phyloP scores from a whole-genome alignment of 2,888 invertebrate species.

The Unio delphinus region DNA sequence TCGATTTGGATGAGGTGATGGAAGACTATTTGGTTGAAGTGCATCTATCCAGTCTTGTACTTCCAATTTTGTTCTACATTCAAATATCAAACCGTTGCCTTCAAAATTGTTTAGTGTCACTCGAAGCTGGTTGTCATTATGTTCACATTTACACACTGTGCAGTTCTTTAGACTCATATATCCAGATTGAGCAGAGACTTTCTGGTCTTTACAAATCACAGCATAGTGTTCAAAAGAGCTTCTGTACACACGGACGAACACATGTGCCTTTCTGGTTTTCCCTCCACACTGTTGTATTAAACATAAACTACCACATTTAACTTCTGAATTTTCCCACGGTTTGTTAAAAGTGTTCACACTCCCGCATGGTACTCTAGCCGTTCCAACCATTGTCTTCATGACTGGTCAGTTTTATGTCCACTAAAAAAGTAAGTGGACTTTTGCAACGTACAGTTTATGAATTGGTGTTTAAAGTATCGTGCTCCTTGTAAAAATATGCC shows the following conservation, averaged over 20 bases:
- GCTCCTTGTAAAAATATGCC: no score
- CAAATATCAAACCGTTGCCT: constrained; percentile 48
- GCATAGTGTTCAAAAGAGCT: constrained; percentile 56
- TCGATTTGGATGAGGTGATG: constrained; percentile 36
- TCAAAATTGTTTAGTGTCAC: constrained; percentile 53
- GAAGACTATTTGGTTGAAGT: constrained; percentile 32
- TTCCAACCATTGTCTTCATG: no score
- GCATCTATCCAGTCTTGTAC: constrained; percentile 44
- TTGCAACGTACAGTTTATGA: no score
- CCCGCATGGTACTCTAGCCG: no score
- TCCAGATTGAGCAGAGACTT: constrained; percentile 42
- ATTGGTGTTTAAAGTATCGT: no score
- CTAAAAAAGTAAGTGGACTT: no score
- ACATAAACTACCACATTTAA: constrained; percentile 42
- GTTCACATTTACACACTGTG: constrained; percentile 27
- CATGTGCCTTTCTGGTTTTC: constrained; percentile 31
- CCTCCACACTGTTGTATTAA: constrained; percentile 39
- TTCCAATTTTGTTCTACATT: constrained; percentile 26
- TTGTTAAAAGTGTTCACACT: no score
- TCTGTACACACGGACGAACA: constrained; percentile 52
- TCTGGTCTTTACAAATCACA: constrained; percentile 49
- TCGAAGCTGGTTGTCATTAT: constrained; percentile 32
- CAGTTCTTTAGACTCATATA: constrained; percentile 53
- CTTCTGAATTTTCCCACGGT: constrained; percentile 30
- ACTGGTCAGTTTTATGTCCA: no score